Evolutionary conservation across 2,888 invertebrate genomes (phyloP).

Genomic region (Caenorhabditis uteleia): DNA sequence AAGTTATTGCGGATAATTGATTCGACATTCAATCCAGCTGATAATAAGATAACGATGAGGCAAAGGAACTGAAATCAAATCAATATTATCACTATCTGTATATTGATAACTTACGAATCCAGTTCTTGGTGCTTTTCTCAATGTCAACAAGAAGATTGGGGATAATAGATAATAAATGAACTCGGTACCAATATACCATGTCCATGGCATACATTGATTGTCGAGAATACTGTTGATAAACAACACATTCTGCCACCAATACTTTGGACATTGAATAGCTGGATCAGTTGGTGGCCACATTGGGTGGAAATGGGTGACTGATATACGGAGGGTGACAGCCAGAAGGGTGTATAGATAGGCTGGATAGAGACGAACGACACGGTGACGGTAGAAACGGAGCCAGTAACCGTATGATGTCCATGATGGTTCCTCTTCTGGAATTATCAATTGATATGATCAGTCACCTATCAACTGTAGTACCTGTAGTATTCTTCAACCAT

Average conservation of each 20-base stretch:
- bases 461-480: constrained; percentile 34
- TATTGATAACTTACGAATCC: constrained; percentile 46
- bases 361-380: constrained; percentile 68
- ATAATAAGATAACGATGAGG: constrained; percentile 47
- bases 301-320: constrained; percentile 66
- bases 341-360: constrained; percentile 67
- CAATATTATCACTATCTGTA: background rate
- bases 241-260: constrained; percentile 64
- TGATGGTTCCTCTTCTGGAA: constrained; percentile 62
- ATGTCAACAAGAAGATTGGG: constrained; percentile 65
- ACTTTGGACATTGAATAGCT: constrained; percentile 66
- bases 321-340: constrained; percentile 64
- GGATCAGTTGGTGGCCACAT: constrained; percentile 70
- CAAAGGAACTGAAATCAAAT: constrained; percentile 41
- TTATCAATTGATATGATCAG: background rate
- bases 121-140: constrained; percentile 54
- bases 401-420: constrained; percentile 68
- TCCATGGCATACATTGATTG: constrained; percentile 69
- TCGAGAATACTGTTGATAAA: constrained; percentile 60
- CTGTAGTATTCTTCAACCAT: constrained; percentile 67
- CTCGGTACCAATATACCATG: constrained; percentile 69
- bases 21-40: constrained; percentile 55
- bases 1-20: constrained; percentile 65
- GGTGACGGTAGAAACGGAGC: constrained; percentile 68
- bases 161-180: constrained; percentile 69